A percentile compares a stretch with the other conserved stretches of the same genome.
These are phyloP conservation scores for Xyliphius kryptos DNA, from an alignment of 2,113 vertebrate species.

Conservation along the genomic window DNA sequence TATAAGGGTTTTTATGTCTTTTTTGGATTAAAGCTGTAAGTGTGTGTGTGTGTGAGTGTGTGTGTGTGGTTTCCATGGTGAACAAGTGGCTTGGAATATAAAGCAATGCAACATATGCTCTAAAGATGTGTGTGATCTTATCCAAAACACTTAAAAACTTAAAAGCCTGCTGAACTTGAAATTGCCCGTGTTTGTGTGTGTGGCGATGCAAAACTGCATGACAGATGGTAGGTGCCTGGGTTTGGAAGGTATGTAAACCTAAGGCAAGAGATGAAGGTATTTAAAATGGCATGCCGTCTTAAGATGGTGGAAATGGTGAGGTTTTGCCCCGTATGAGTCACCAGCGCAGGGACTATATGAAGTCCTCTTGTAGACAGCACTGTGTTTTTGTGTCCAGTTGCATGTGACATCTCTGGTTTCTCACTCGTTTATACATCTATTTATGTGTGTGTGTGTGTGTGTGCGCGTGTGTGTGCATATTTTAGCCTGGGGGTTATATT, in stretches of 20 bases:
- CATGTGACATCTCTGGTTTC: constrained; percentile 29
- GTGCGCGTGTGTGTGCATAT: constrained; percentile 13
- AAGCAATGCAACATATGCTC: too few relatives aligned
- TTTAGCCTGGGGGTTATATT: constrained; percentile 26
- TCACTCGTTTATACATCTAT: constrained; percentile 41
- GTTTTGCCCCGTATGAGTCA: constrained; percentile 49
- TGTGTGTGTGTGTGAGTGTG: too few relatives aligned
- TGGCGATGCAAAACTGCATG: constrained; percentile 15
- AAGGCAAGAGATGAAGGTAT: too few relatives aligned
- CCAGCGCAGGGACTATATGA: constrained; percentile 59
- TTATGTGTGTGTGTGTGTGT: too few relatives aligned
- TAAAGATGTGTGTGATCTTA: too few relatives aligned
- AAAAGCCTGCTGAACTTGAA: too few relatives aligned
- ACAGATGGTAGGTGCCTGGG: constrained; percentile 23
- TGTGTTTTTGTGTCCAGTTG: constrained; percentile 28
- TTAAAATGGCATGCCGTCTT: too few relatives aligned
- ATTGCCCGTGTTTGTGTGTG: too few relatives aligned
- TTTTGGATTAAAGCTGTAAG: constrained; percentile 59
- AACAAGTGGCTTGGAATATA: too few relatives aligned
- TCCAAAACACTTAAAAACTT: too few relatives aligned
- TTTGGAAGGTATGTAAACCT: constrained; percentile 28
- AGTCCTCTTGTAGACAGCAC: constrained; percentile 37
- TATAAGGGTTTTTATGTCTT: constrained; percentile 74
- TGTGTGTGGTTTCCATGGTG: too few relatives aligned
- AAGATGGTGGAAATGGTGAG: constrained; percentile 15